Conservation (phyloP, 1,140 invertebrate species). For the Hyphantria cunea region DNA sequence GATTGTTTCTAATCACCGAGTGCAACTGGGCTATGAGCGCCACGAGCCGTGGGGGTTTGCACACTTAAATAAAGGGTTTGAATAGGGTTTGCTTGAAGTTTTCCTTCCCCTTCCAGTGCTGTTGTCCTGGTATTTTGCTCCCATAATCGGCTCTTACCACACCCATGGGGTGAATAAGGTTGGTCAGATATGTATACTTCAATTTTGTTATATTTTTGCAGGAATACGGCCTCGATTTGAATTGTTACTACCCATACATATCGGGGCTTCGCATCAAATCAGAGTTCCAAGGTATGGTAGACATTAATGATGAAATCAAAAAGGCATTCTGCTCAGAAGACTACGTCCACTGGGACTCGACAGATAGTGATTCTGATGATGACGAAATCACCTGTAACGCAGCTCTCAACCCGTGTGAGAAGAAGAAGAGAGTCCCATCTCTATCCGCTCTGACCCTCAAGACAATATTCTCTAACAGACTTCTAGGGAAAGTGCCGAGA, state of each 20-base stretch:
- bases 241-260: slow-evolving; percentile 54
- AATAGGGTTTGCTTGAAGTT: too few species aligned
- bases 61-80: too few species aligned
- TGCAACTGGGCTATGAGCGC: too few species aligned
- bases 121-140: too few species aligned
- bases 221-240: slow-evolving; percentile 53
- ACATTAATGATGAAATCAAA: slow-evolving; percentile 47
- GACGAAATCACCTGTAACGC: slow-evolving; percentile 18
- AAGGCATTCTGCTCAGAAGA: slow-evolving; percentile 40
- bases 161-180: too few species aligned
- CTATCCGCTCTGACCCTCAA: slow-evolving; percentile 46
- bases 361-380: slow-evolving; percentile 37
- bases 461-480: slow-evolving; percentile 49
- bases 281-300: slow-evolving; percentile 55
- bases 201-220: slow-evolving; percentile 33
- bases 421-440: slow-evolving; percentile 33
- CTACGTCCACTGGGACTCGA: slow-evolving; percentile 58
- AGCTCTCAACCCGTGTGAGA: neutral
- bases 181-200: too few species aligned
- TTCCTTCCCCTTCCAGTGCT: too few species aligned
- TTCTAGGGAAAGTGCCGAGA: slow-evolving; percentile 57
- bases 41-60: too few species aligned
- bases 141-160: too few species aligned
- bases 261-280: slow-evolving; percentile 34
- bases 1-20: too few species aligned